A percentile compares a stretch with the other conserved stretches of the same genome.
Conservation (phyloP, 2,888 invertebrate genomes). For the Fragum sueziense region DNA sequence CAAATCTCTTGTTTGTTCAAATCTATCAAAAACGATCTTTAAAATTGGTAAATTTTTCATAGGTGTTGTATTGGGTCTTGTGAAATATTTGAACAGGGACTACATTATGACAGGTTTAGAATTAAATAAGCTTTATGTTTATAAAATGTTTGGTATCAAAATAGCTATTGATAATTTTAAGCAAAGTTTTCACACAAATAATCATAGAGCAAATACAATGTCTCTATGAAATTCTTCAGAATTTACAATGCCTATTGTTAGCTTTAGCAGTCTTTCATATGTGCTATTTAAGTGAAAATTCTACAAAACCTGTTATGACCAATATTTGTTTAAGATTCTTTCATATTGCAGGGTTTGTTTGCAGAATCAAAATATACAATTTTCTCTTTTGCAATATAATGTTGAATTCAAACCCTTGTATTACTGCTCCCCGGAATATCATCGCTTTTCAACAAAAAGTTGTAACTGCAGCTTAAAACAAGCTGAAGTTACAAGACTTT, state of each 20-base stretch:
- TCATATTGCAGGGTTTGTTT: neutral
- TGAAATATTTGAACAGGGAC: neutral
- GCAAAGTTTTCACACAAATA: neutral
- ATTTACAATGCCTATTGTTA: neutral
- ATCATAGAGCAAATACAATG: neutral
- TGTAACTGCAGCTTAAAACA: too few species aligned
- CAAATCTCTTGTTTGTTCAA: too few species aligned
- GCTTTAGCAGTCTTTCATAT: neutral
- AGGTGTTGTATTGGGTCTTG: too few species aligned
- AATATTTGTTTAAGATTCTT: neutral
- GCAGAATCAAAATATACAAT: neutral
- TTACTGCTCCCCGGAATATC: too few species aligned
- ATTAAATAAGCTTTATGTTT: neutral
- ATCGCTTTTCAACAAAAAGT: too few species aligned
- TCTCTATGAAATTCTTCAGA: neutral
- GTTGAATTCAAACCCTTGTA: too few species aligned
- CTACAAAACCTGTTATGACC: neutral
- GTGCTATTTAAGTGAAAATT: neutral
- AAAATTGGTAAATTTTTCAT: too few species aligned
- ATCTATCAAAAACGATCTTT: too few species aligned
- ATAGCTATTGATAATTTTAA: neutral
- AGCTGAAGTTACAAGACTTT: too few species aligned
- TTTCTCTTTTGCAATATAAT: too few species aligned
- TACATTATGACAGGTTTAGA: neutral
- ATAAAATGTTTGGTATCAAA: neutral